phyloP scores from a whole-genome alignment of 2,888 invertebrate species.

The Phyllotreta striolata region DNA sequence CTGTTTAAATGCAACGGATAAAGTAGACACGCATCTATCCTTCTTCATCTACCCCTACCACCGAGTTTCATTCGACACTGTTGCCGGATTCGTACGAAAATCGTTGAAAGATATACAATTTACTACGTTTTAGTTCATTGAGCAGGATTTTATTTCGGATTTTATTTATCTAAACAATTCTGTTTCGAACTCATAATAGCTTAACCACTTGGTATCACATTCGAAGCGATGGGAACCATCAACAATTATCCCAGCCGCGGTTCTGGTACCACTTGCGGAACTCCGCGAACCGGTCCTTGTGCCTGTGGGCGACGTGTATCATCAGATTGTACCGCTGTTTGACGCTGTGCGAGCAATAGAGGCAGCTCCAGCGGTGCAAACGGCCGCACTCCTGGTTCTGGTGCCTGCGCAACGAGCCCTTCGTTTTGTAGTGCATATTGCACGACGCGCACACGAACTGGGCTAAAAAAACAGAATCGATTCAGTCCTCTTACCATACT shows the following conservation, averaged over 20 bases:
- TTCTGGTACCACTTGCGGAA: constrained; percentile 18
- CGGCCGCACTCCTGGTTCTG: constrained; percentile 62
- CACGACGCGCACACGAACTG: constrained; percentile 11
- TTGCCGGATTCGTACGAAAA: not conserved
- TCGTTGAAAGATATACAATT: too few species aligned
- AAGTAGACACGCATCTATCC: not conserved
- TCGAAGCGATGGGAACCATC: too few species aligned
- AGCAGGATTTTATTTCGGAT: not conserved
- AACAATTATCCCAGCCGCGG: not conserved
- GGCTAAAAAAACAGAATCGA: constrained; percentile 12
- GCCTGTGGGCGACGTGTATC: constrained; percentile 22
- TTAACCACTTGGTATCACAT: too few species aligned
- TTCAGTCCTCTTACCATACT: not conserved
- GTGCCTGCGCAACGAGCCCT: constrained; percentile 33
- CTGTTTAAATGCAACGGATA: not conserved
- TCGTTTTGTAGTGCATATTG: constrained; percentile 2
- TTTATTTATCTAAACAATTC: too few species aligned
- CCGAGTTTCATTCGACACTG: not conserved
- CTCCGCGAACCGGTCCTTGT: constrained; percentile 1
- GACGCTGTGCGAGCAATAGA: constrained; percentile 31
- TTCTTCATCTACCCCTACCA: too few species aligned
- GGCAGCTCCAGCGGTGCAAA: constrained; percentile 61
- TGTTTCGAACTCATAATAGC: too few species aligned
- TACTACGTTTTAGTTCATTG: too few species aligned
- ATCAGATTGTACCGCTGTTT: constrained; percentile 26